Conservation (phyloP, 2,113 vertebrate genomes). For the Odocoileus virginianus region DNA sequence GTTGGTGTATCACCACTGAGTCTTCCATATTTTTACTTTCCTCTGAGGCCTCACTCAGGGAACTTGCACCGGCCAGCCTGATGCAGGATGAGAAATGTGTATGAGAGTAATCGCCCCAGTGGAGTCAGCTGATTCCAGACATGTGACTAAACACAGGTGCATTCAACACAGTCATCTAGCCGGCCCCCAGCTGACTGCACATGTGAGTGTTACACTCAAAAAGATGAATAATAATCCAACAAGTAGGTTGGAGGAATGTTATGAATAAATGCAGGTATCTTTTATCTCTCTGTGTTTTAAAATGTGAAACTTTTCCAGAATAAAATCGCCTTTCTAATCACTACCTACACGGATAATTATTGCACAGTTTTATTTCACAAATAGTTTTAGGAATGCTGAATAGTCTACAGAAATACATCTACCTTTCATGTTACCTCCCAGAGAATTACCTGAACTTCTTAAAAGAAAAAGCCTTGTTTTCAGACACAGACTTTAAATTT, state of each 20-base stretch:
- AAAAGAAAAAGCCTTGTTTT: conserved; percentile 39
- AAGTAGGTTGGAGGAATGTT: not conserved
- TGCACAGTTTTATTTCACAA: not conserved
- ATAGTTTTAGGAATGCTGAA: not conserved
- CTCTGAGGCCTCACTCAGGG: not conserved
- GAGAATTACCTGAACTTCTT: conserved; percentile 21
- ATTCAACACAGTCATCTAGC: not conserved
- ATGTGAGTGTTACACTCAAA: not conserved
- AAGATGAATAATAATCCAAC: not conserved
- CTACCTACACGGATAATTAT: not conserved
- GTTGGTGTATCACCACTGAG: not conserved
- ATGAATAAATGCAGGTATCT: not conserved
- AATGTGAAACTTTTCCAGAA: conserved; percentile 10
- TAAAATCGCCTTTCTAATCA: not conserved
- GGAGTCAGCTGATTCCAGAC: not conserved
- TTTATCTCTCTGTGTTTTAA: not conserved
- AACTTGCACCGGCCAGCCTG: not conserved
- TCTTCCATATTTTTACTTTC: not conserved
- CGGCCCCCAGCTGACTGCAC: not conserved
- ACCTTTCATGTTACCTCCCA: not conserved
- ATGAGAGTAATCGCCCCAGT: not conserved
- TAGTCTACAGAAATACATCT: not conserved
- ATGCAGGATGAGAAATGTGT: not conserved
- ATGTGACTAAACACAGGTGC: not conserved
- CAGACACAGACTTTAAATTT: conserved; percentile 32